Conservation (phyloP, 1,140 invertebrate species). For the Drosophila grimshawi region DNA sequence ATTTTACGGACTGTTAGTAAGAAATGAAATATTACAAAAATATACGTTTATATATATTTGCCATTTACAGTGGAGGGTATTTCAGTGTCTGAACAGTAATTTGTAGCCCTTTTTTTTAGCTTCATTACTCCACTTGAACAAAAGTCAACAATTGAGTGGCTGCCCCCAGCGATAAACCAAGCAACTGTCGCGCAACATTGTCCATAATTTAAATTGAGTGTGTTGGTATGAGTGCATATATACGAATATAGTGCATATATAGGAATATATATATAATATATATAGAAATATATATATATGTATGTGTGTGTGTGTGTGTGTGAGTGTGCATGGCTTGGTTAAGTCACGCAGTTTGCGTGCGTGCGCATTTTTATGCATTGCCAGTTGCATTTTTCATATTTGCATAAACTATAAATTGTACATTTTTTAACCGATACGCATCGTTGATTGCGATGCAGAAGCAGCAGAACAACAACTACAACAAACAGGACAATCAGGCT, state of each 20-base stretch:
- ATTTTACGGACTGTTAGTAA: background rate
- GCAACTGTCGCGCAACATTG: slow-evolving; percentile 84
- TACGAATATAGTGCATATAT: slow-evolving; percentile 13
- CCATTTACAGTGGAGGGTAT: slow-evolving; percentile 1
- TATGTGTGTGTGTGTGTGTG: slow-evolving; percentile 23
- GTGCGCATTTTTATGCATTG: slow-evolving; percentile 83
- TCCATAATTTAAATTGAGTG: slow-evolving; percentile 72
- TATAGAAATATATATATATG: slow-evolving; percentile 16
- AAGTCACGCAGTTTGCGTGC: slow-evolving; percentile 76
- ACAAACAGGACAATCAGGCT: slow-evolving; percentile 52
- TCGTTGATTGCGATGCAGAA: slow-evolving; percentile 71
- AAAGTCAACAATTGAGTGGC: slow-evolving; percentile 77
- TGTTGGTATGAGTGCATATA: slow-evolving; percentile 16
- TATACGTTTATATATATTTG: too few relatives aligned
- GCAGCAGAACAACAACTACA: slow-evolving; percentile 32
- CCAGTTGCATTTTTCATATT: slow-evolving; percentile 83
- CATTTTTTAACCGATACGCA: slow-evolving; percentile 83
- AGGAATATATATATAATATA: too few relatives aligned
- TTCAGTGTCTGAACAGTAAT: slow-evolving; percentile 14
- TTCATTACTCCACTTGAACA: slow-evolving; percentile 72
- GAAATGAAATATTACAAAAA: too few relatives aligned
- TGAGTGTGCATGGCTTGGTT: slow-evolving; percentile 46
- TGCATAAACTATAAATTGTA: slow-evolving; percentile 84
- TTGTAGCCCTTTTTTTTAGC: slow-evolving; percentile 20
- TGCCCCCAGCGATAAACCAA: slow-evolving; percentile 75